Evolutionary conservation across 2,888 invertebrate species (phyloP), one percentile per base, ranked within the genome.

Genomic region (Aspidiotus destructor): DNA sequence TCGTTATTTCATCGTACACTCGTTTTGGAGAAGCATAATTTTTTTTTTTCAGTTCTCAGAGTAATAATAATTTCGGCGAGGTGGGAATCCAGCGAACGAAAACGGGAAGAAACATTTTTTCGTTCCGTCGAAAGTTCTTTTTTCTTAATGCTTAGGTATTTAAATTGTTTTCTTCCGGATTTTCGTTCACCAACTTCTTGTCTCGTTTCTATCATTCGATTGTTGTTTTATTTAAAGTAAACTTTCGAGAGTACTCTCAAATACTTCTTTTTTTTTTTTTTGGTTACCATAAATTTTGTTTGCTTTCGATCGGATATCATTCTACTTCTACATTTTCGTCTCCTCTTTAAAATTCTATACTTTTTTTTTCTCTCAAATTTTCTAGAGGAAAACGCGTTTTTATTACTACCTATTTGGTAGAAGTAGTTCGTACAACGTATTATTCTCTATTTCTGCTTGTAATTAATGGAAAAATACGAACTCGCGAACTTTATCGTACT

Each of bases 381-480:
- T 28, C 28, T 28, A 1, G 28, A 28, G 28, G 28, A 28, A 28
- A 28, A 28, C 28, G 28, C 28, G 28, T 28, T 28, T 28, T 28
- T 5, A 28, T 28, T 28, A 28, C 1, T 28, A 28, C 28, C 28
- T 28, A 28, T 28, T n/a, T 28, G 28, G 28, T 28, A 28, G 28
- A 5, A 28, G 28, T 28, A 28, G 28, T 28, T 28, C 28, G 28
- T 28, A 28, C 28, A 28, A 28, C 28, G 28, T 28, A 28, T 28
- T 28, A 65, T 58, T 65, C 58, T 58, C 58, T 58, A 42, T 65
- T 58, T 65, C 58, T 58, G 65, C 65, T 65, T 65, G 58, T 65
- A 57, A 17, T 57, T 57, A 57, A 57, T 57, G 28, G 13, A 40
- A 65, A 65, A 65, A 57, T 65, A 44, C 57, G 48, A 41, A 58